Conservation (phyloP, 2,888 invertebrate genomes). For the Altica lythri region DNA sequence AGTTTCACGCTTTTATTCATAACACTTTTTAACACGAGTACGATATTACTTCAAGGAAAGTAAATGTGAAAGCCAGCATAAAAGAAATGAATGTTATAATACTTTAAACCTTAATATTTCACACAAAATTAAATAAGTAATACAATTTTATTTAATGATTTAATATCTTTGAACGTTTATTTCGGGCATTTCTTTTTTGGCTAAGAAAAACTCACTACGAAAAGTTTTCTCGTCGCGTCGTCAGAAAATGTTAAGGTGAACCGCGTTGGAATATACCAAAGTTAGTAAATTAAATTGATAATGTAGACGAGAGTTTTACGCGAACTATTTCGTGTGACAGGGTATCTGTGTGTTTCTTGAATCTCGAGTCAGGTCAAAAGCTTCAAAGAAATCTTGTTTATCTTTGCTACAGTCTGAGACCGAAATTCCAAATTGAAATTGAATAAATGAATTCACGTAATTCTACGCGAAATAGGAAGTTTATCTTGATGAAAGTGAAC, state of each 20-base stretch:
- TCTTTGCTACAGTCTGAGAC: background rate
- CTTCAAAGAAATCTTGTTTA: conserved; percentile 9
- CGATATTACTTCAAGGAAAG: too few relatives aligned
- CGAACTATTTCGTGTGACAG: conserved; percentile 4
- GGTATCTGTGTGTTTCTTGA: background rate
- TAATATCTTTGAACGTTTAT: too few relatives aligned
- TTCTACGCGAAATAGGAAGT: background rate
- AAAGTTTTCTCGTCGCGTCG: too few relatives aligned
- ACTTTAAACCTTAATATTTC: too few relatives aligned
- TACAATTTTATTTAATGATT: too few relatives aligned
- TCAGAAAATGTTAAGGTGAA: background rate
- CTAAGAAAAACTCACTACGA: too few relatives aligned
- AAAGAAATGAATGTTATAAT: too few relatives aligned
- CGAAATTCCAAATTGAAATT: conserved; percentile 4
- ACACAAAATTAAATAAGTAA: too few relatives aligned
- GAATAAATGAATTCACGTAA: conserved; percentile 6
- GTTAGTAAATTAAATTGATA: conserved; percentile 7
- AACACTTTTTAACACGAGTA: too few relatives aligned
- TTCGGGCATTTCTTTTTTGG: too few relatives aligned
- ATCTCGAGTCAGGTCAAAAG: background rate
- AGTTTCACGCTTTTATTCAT: too few relatives aligned
- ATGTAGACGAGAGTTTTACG: background rate
- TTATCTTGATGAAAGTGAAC: conserved; percentile 5
- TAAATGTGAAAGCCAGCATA: too few relatives aligned
- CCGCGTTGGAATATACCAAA: background rate